Percentiles rank a stretch among this genome's conserved stretches.
Conservation (phyloP, 2,113 vertebrate species). For the Trochalopteron elliotii region DNA sequence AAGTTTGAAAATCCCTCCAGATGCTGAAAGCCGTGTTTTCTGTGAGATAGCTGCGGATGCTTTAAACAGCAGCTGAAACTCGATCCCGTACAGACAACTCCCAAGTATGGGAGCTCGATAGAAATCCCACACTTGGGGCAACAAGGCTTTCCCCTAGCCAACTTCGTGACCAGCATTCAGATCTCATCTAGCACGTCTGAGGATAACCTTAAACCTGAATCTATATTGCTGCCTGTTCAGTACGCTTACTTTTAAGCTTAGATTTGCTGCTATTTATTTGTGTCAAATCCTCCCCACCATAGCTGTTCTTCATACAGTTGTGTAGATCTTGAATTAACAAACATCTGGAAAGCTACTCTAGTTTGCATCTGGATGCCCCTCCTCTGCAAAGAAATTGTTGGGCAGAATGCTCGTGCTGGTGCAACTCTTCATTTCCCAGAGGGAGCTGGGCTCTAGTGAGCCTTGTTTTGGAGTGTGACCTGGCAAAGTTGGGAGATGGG, state of each 20-base stretch:
- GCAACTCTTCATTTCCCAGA: not conserved
- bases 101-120: not conserved
- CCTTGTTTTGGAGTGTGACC: not conserved
- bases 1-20: not conserved
- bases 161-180: not conserved
- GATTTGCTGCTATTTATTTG: not conserved
- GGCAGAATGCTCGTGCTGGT: accelerated
- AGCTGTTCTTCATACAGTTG: not conserved
- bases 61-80: not conserved
- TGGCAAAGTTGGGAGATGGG: not conserved
- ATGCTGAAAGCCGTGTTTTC: not conserved
- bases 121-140: not conserved
- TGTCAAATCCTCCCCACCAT: not conserved
- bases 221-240: not conserved
- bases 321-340: not conserved
- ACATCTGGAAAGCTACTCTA: not conserved
- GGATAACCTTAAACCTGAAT: not conserved
- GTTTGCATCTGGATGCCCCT: not conserved
- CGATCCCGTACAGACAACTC: not conserved
- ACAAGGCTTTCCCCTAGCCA: not conserved
- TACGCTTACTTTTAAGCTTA: not conserved
- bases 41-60: not conserved
- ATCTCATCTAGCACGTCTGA: not conserved
- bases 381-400: not conserved
- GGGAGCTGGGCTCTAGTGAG: accelerated